Evolutionary conservation across 2,113 vertebrate genomes (phyloP).

Genomic region (Taxidea taxus): DNA sequence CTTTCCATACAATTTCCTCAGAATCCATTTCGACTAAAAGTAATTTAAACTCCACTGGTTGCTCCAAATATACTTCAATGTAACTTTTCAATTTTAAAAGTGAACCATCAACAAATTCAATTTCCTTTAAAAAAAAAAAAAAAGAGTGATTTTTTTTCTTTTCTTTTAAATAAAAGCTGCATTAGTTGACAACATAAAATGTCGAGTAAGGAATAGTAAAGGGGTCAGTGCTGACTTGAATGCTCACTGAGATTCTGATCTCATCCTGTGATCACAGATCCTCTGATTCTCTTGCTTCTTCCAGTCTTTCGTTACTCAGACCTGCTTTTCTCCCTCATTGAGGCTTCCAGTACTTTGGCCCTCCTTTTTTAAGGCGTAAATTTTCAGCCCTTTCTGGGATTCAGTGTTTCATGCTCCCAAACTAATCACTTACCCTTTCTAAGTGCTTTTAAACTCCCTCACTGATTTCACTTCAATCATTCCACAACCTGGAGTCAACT

Average conservation of each 20-base stretch:
- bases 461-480: background rate
- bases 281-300: background rate
- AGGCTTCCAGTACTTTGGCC: background rate
- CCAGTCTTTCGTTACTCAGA: background rate
- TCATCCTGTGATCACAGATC: background rate
- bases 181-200: background rate
- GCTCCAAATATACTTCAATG: constrained; percentile 90
- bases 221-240: background rate
- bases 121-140: constrained; percentile 79
- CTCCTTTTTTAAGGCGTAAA: background rate
- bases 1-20: constrained; percentile 85
- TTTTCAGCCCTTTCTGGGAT: background rate
- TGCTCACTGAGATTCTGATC: background rate
- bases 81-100: constrained; percentile 87
- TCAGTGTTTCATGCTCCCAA: background rate
- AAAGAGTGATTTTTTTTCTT: background rate
- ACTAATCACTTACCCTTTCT: no score
- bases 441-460: background rate
- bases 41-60: constrained; percentile 87
- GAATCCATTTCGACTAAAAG: constrained; percentile 86
- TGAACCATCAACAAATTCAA: constrained; percentile 84
- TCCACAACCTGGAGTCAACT: background rate
- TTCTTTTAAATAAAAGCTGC: background rate
- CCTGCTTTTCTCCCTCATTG: background rate
- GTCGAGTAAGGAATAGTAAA: background rate